Conservation (phyloP, 2,888 invertebrate species). For the Coronaproctus castanopsis region DNA sequence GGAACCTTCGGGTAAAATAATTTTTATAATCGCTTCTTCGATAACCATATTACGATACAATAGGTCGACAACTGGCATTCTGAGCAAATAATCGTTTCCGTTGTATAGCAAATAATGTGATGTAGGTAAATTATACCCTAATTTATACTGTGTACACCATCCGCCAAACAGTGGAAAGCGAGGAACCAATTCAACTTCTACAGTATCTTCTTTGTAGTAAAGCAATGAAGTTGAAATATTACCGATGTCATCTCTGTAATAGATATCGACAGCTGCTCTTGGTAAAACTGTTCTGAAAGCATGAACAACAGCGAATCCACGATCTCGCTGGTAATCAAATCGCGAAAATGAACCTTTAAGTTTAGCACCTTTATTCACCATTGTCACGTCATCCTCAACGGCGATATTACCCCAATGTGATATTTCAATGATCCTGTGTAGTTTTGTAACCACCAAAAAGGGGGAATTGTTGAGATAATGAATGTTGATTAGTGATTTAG, state of each 20-base stretch:
- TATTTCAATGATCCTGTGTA: conserved; percentile 77
- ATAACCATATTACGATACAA: conserved; percentile 92
- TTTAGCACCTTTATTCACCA: conserved; percentile 78
- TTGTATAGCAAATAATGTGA: conserved; percentile 80
- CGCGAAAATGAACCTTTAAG: conserved; percentile 90
- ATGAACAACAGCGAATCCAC: conserved; percentile 71
- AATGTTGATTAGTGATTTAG: conserved; percentile 43
- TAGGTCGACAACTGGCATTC: conserved; percentile 89
- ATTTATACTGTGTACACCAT: conserved; percentile 91
- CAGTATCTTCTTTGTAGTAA: conserved; percentile 66
- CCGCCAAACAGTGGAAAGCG: conserved; percentile 96
- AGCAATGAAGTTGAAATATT: conserved; percentile 97
- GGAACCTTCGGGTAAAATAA: conserved; percentile 86
- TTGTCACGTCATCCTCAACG: conserved; percentile 79
- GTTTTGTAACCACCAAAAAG: conserved; percentile 73
- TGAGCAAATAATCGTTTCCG: conserved; percentile 56
- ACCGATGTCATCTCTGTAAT: conserved; percentile 94
- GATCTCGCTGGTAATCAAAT: conserved; percentile 91
- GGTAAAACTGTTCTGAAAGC: conserved; percentile 70
- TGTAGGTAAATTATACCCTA: conserved; percentile 94
- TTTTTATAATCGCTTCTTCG: conserved; percentile 65
- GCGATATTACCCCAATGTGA: conserved; percentile 99
- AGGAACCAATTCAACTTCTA: conserved; percentile 87
- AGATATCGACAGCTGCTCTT: conserved; percentile 67
- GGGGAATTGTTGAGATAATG: conserved; percentile 95